Percentiles rank a stretch among this genome's conserved stretches.
phyloP scores from a whole-genome alignment of 2,797 vertebrate species.

The Rhadinocentrus ornatus region DNA sequence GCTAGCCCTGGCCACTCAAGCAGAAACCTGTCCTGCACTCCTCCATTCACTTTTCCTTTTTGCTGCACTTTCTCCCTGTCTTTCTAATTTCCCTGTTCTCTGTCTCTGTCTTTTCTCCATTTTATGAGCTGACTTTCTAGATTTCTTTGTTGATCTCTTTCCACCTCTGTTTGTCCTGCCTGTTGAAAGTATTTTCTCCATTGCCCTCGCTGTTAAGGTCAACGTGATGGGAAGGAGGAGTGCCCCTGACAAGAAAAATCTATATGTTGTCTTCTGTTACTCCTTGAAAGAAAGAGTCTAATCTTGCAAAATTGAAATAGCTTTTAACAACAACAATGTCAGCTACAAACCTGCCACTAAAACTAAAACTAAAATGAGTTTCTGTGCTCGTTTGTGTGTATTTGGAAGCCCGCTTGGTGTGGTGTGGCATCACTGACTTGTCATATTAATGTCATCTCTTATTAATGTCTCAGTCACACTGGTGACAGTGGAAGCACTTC shows the following conservation, averaged over 20 bases:
- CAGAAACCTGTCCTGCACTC: slow-evolving; percentile 81
- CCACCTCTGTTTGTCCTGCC: slow-evolving; percentile 78
- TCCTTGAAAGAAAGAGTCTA: slow-evolving; percentile 75
- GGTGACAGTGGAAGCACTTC: slow-evolving; percentile 60
- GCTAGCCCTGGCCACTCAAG: slow-evolving; percentile 82
- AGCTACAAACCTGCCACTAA: slow-evolving; percentile 50
- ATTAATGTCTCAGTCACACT: slow-evolving; percentile 74
- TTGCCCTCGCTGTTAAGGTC: slow-evolving; percentile 80
- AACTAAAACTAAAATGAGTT: no score
- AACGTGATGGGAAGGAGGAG: slow-evolving; percentile 76
- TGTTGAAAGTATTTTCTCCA: slow-evolving; percentile 76
- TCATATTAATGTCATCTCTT: slow-evolving; percentile 67
- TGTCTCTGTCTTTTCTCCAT: slow-evolving; percentile 57
- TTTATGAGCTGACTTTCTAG: slow-evolving; percentile 62
- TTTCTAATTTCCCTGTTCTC: slow-evolving; percentile 63
- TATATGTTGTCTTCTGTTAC: slow-evolving; percentile 83
- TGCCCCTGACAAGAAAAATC: slow-evolving; percentile 85
- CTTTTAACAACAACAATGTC: slow-evolving; percentile 77
- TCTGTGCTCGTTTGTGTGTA: slow-evolving; percentile 27
- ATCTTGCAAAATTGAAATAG: slow-evolving; percentile 81
- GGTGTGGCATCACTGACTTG: slow-evolving; percentile 53
- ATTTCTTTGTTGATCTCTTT: slow-evolving; percentile 60
- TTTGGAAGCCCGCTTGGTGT: slow-evolving; percentile 9
- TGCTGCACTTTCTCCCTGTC: slow-evolving; percentile 42
- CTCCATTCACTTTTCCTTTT: slow-evolving; percentile 69